Conservation (phyloP, 2,888 invertebrate species). For the Catocala sponsa region DNA sequence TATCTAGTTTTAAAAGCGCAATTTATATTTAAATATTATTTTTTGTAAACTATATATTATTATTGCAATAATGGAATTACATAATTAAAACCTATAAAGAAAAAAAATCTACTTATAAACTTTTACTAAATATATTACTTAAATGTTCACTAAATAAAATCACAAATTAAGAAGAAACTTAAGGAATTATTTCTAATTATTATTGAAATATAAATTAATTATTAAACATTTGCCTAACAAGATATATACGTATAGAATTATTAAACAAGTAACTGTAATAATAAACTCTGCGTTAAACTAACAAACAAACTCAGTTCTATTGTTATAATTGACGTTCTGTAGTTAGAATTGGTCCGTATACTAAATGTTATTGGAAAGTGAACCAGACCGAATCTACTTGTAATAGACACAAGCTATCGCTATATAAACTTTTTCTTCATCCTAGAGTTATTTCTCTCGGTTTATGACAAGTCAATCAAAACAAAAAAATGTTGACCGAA, state of each 20-base stretch:
- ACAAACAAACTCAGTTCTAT: conserved; percentile 51
- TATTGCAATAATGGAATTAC: too few species aligned
- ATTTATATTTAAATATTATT: background rate
- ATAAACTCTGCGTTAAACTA: conserved; percentile 4
- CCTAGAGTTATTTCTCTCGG: too few species aligned
- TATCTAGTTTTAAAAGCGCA: background rate
- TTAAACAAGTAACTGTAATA: background rate
- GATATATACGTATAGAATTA: background rate
- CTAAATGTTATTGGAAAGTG: conserved; percentile 49
- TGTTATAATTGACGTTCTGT: conserved; percentile 78
- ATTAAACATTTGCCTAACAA: background rate
- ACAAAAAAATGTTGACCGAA: too few species aligned
- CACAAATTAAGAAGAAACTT: too few species aligned
- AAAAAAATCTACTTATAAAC: background rate
- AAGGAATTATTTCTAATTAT: too few species aligned
- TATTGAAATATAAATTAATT: background rate
- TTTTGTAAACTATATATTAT: background rate
- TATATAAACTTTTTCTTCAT: too few species aligned
- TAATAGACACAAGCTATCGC: too few species aligned
- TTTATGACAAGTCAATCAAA: too few species aligned
- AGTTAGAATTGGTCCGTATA: conserved; percentile 73
- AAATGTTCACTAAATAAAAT: background rate
- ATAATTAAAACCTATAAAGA: background rate
- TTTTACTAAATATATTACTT: background rate
- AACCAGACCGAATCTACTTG: background rate